Conservation (phyloP, 2,888 invertebrate genomes). For the Hydrotaea cyrtoneurina region DNA sequence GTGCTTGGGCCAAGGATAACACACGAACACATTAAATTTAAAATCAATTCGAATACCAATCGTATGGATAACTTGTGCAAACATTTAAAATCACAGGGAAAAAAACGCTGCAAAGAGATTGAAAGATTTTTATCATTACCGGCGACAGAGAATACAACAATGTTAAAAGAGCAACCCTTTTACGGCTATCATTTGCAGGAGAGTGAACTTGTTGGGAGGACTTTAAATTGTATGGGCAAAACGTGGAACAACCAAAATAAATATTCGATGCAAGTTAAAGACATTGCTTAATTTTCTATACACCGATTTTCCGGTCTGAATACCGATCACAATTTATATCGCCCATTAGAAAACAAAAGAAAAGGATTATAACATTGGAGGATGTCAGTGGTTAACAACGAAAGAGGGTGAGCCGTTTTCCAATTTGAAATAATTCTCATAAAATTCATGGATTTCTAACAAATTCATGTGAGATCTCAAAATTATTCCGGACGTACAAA, state of each 20-base stretch:
- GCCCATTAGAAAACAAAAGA: no score
- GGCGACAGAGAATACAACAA: background rate
- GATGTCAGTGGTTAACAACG: no score
- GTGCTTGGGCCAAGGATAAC: background rate
- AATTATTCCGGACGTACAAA: no score
- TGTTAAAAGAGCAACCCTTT: background rate
- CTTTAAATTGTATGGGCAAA: slow-evolving; percentile 19
- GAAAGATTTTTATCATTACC: background rate
- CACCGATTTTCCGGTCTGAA: no score
- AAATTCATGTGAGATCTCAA: no score
- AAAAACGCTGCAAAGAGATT: background rate
- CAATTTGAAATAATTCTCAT: no score
- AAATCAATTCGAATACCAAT: slow-evolving; percentile 21
- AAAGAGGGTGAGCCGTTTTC: no score
- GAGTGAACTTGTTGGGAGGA: background rate
- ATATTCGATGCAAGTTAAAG: background rate
- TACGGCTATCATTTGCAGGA: background rate
- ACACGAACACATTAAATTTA: background rate
- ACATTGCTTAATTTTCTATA: background rate
- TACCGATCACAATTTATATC: no score
- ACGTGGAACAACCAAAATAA: slow-evolving; percentile 10
- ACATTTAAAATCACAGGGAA: no score
- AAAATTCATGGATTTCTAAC: no score
- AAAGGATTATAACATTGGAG: no score
- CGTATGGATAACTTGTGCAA: slow-evolving; percentile 30